Evolutionary conservation across 2,797 vertebrate species (phyloP).

Genomic region (Chiloscyllium punctatum): DNA sequence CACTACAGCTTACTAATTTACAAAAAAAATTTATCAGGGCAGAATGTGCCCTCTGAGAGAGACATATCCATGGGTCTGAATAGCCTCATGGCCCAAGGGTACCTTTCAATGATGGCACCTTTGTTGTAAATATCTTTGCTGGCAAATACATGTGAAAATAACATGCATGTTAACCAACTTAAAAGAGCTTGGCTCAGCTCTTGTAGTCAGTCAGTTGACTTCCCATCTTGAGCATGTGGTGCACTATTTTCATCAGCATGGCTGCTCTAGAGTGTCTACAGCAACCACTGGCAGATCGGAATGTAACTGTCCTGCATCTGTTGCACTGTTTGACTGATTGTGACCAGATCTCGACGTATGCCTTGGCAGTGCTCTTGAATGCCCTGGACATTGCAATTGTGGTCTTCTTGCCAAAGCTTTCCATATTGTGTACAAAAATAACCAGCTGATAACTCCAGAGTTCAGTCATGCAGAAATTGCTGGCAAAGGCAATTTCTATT

Average conservation of each 20-base stretch:
- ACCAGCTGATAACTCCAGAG: neutral
- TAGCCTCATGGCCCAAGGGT: neutral
- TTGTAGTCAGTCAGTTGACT: neutral
- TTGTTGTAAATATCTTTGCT: neutral
- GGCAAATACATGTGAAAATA: slow-evolving; percentile 1
- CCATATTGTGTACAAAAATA: slow-evolving; percentile 1
- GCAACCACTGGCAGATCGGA: neutral
- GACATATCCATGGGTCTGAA: neutral
- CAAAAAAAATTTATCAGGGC: neutral
- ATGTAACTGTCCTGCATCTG: neutral
- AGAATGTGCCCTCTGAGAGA: neutral
- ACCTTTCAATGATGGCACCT: neutral
- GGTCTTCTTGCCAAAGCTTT: neutral
- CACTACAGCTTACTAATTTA: slow-evolving; percentile 22
- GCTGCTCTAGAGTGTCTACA: neutral
- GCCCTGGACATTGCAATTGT: neutral
- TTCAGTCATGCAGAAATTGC: neutral
- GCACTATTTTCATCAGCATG: neutral
- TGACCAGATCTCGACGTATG: neutral
- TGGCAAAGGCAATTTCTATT: neutral
- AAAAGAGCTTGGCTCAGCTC: neutral
- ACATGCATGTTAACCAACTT: neutral
- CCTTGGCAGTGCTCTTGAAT: neutral
- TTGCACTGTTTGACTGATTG: neutral
- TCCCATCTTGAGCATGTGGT: neutral